phyloP scores from a whole-genome alignment of 2,888 invertebrate genomes.

The Schrankia costaestrigalis region DNA sequence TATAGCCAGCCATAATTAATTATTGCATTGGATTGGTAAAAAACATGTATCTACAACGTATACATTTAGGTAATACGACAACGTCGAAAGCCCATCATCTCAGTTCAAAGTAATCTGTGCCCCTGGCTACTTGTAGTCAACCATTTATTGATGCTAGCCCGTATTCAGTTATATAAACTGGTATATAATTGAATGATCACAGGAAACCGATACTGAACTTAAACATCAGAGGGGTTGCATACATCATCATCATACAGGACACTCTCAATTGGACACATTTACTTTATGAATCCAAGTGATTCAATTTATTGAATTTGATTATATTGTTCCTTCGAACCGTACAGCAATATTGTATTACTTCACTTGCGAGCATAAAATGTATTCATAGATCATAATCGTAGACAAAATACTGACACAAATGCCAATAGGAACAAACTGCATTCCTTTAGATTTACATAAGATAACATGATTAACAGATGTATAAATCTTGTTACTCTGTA shows the following conservation, averaged over 20 bases:
- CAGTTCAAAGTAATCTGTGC: slow-evolving; percentile 51
- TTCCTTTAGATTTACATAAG: slow-evolving; percentile 2
- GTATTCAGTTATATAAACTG: slow-evolving; percentile 42
- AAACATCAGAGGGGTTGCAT: slow-evolving; percentile 55
- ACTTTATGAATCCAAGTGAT: slow-evolving; percentile 29
- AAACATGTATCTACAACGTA: no score
- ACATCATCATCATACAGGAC: slow-evolving; percentile 62
- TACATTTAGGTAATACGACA: no score
- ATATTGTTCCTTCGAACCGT: slow-evolving; percentile 25
- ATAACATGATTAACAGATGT: neutral
- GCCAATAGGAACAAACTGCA: neutral
- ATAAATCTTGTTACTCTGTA: no score
- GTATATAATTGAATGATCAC: slow-evolving; percentile 69
- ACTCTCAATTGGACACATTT: slow-evolving; percentile 53
- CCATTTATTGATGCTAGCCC: slow-evolving; percentile 43
- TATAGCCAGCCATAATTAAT: no score
- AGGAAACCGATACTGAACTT: slow-evolving; percentile 53
- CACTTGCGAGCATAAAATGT: slow-evolving; percentile 7
- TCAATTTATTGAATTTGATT: slow-evolving; percentile 35
- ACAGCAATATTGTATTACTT: slow-evolving; percentile 20
- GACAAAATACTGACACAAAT: slow-evolving; percentile 7
- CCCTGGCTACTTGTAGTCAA: slow-evolving; percentile 44
- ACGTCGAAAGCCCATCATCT: slow-evolving; percentile 36
- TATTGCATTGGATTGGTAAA: no score
- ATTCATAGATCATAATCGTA: slow-evolving; percentile 9